Base-by-base conservation (phyloP, 2,113 vertebrate species). In the Cricetomys ansorgei region DNA sequence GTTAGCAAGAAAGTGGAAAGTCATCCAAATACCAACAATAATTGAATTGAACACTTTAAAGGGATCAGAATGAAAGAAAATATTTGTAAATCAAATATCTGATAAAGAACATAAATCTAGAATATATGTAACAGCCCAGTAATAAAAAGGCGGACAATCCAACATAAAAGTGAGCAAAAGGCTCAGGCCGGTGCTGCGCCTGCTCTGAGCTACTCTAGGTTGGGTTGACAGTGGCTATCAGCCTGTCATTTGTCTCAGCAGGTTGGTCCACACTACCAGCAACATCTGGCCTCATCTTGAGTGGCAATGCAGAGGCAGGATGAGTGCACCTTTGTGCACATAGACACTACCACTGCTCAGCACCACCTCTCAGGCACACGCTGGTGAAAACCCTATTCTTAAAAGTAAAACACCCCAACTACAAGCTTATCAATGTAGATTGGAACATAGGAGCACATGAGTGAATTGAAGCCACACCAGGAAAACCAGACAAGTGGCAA, bases 41-140 rank as follows among this genome's bases (percentile, higher is more conserved):
- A 88, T 85, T 85, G 83, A 85, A 85, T 85, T 48, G 48, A 34
- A 85, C 7, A 85, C 59, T 85, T 85, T 67, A 85, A 85, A 65
- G 43, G 43, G 34, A 67, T 85, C 43, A 48, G 43, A 67, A 48
- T 48, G 83, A 48, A 85, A 67, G 83, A 67, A 65, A 48, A 48
- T 85, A 48, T 65, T 85, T 85, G 40, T 45, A 67, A 85, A 43
- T 88, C 69, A 70, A 70, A 53, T 87, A 87, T 29, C 65, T 34
- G 69, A 88, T 59, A 59, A 73, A 25, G 67, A 72, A 73, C 53
- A 88, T 57, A 27, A 57, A 72, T 72, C 69, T 73, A 73, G 34
- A 73, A 7, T 88, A 7, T 88, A 43, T 59, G 27, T 7, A 72
- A 72, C 37, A 83, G 40, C 79, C 55, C 79, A 16, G 79, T 43